Evolutionary conservation across 2,888 invertebrate species (phyloP).

Genomic region (Augochlorella aurata): DNA sequence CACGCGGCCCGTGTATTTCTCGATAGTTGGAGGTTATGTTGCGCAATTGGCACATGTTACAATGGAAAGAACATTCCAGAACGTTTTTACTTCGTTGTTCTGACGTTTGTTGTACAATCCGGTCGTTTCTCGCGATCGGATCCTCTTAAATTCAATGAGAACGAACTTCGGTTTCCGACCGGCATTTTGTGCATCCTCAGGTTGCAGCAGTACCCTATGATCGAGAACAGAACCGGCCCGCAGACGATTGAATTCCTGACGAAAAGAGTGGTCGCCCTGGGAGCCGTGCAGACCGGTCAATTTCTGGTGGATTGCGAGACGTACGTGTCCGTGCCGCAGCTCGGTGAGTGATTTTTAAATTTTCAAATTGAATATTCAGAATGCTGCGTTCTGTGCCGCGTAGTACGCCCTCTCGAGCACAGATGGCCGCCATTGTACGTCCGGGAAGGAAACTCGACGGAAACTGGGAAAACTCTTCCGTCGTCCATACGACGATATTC

Average conservation of each 20-base stretch:
- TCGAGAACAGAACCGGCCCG: constrained; percentile 94
- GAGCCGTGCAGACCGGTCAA: constrained; percentile 93
- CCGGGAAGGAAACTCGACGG: not conserved
- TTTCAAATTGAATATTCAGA: constrained; percentile 37
- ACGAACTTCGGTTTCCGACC: not conserved
- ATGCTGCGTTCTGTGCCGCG: not conserved
- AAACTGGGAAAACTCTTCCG: not conserved
- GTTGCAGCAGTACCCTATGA: constrained; percentile 93
- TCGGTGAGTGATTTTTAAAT: constrained; percentile 82
- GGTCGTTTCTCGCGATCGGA: not conserved
- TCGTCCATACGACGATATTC: not conserved
- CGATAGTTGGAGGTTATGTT: constrained; percentile 55
- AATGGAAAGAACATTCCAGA: not conserved
- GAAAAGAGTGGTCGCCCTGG: constrained; percentile 92
- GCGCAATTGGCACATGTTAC: constrained; percentile 24
- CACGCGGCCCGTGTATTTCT: not conserved
- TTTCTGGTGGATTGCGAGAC: constrained; percentile 98
- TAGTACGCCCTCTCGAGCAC: constrained; percentile 37
- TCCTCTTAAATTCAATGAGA: not conserved
- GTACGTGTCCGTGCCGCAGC: constrained; percentile 90
- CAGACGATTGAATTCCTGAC: constrained; percentile 93
- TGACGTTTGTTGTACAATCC: not conserved
- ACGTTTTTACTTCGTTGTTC: not conserved
- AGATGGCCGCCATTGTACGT: constrained; percentile 53
- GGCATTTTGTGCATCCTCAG: constrained; percentile 79